These are phyloP conservation scores for Plebejus melissa DNA, from an alignment of 2,888 invertebrate species.

Conservation along the genomic window DNA sequence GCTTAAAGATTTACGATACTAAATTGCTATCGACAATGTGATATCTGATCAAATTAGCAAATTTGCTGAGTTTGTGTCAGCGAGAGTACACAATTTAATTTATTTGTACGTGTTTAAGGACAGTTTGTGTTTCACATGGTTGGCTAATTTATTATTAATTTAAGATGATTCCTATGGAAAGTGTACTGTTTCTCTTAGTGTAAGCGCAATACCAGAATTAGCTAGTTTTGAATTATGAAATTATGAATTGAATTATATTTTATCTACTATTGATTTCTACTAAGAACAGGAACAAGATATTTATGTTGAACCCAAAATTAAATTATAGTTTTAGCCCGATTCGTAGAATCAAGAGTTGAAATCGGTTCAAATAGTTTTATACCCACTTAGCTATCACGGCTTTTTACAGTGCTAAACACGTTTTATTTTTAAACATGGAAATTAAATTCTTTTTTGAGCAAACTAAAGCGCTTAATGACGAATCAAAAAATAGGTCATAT, in stretches of 20 bases:
- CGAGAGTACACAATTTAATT: constrained; percentile 9
- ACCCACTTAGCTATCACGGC: constrained; percentile 35
- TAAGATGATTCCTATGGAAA: neutral
- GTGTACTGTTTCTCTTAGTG: neutral
- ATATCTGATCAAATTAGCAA: constrained; percentile 32
- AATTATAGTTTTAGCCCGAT: neutral
- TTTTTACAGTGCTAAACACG: constrained; percentile 40
- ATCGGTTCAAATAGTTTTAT: constrained; percentile 29
- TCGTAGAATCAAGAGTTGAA: constrained; percentile 21
- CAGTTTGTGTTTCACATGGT: constrained; percentile 17
- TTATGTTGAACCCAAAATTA: neutral
- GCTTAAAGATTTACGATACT: constrained; percentile 64
- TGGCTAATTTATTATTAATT: neutral
- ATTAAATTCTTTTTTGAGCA: constrained; percentile 38
- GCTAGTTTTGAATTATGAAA: no score
- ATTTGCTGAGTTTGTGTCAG: constrained; percentile 10
- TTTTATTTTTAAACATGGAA: constrained; percentile 39
- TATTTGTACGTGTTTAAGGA: constrained; percentile 13
- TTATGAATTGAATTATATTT: no score
- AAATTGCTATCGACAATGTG: constrained; percentile 45
- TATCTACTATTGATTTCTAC: no score
- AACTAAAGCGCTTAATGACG: constrained; percentile 39
- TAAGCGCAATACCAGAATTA: no score
- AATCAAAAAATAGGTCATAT: constrained; percentile 40
- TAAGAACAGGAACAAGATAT: neutral